Base-by-base conservation (phyloP, 1,140 invertebrate genomes). In the Phthorimaea operculella region DNA sequence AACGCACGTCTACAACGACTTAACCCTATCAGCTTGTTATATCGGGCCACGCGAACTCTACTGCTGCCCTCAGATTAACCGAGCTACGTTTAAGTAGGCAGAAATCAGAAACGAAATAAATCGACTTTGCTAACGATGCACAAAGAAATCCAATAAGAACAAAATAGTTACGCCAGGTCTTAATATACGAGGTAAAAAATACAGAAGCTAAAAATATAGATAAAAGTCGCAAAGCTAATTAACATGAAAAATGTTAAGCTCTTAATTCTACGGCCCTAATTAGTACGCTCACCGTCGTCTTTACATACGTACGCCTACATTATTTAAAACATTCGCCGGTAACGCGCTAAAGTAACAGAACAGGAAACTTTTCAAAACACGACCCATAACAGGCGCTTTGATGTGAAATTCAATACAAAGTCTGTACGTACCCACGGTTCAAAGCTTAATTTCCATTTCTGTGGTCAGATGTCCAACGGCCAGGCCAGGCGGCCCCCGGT, bases 1-100 rank as follows among this genome's bases (percentile, higher is more conserved):
- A 66, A 67, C 57, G 62, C 57, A 62, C 57, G 58, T 66, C 63
- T 64, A 68, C 65, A 68, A 51, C 49, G 54, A 58, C 51, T 55
- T 62, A 59, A 59, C 61, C 54, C 61, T 48, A 58, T 62, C 60
- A 59, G 48, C 21, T 50, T 50, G 48, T 47, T 47, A 47, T 50
- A 49, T 42, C 15, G 47, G 47, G 11, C 34, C 54, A 56, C 36
- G 48, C 54, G 45, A 51, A 47, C 44, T 47, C 44, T 39, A 39
- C 33, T 28, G 21, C n/a, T 11, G 36, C 36, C 36, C 36, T 10
- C 36, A 39, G 36, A 39, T 39, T 39, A 39, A 9, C n/a, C 10
- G 36, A 39, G 36, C 36, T 9, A 39, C 8, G 10, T 47, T 17
- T 47, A 47, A 47, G 47, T 55, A 50, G 33, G 52, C 44, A 59